Conservation (phyloP, 2,113 vertebrate species). For the Scomber colias region DNA sequence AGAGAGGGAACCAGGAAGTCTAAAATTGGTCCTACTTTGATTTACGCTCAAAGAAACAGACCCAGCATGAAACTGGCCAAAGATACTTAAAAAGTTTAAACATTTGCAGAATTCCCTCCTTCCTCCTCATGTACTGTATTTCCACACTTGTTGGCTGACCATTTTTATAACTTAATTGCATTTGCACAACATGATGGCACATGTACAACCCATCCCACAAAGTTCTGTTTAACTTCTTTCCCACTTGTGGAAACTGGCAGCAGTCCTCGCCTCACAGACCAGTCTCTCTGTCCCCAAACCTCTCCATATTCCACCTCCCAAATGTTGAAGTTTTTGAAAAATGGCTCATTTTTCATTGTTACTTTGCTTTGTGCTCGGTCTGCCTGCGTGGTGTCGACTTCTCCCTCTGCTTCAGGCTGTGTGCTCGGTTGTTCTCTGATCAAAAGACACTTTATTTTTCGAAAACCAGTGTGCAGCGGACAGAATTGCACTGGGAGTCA, state of each 20-base stretch:
- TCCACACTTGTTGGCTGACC: background rate
- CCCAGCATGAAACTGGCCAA: background rate
- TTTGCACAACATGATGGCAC: constrained; percentile 1
- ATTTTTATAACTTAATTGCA: background rate
- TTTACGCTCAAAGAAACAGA: too few species aligned
- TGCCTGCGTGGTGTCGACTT: background rate
- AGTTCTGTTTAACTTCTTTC: background rate
- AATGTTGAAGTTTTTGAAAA: background rate
- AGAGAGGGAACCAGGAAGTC: too few species aligned
- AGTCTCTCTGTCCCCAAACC: background rate
- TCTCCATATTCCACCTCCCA: background rate
- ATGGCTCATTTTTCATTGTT: background rate
- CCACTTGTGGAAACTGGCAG: background rate
- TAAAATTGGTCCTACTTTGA: too few species aligned
- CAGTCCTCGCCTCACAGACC: background rate
- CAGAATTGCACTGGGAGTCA: background rate
- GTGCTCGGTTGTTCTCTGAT: background rate
- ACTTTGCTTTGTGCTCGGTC: background rate
- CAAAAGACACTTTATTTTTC: constrained; percentile 10
- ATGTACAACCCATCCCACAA: background rate
- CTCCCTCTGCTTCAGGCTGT: constrained; percentile 1
- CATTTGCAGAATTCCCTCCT: background rate
- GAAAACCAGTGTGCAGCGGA: background rate
- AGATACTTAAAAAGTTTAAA: background rate
- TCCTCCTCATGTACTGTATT: background rate